phyloP scores from a whole-genome alignment of 64 coral and sea anemone genomes.

The Orbicella faveolata region DNA sequence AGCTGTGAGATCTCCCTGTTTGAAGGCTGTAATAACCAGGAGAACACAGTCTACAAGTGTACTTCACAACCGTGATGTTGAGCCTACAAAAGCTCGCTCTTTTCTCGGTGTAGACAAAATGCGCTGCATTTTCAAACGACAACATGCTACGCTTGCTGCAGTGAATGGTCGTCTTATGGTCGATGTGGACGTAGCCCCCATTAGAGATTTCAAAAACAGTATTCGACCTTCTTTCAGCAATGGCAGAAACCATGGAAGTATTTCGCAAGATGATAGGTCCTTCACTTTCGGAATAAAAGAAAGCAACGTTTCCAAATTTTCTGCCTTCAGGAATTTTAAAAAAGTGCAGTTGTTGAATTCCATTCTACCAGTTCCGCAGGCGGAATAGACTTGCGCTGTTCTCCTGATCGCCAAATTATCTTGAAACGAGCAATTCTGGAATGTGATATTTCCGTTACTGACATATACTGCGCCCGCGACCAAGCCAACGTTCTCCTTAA shows the following conservation, averaged over 20 bases:
- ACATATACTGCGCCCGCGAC: constrained; percentile 5
- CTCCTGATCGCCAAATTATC: constrained; percentile 22
- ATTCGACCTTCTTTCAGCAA: not conserved
- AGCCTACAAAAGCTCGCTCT: not conserved
- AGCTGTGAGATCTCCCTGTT: constrained; percentile 29
- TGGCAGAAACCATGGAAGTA: constrained; percentile 31
- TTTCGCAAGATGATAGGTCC: constrained; percentile 32
- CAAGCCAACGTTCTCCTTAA: constrained; percentile 14
- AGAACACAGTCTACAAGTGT: constrained; percentile 43
- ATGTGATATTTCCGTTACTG: constrained; percentile 21
- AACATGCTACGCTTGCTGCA: constrained; percentile 44
- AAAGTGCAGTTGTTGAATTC: constrained; percentile 37
- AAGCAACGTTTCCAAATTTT: not conserved
- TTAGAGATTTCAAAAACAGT: constrained; percentile 24
- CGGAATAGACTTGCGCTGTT: constrained; percentile 31
- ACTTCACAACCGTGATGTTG: constrained; percentile 35
- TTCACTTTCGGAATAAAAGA: constrained; percentile 36
- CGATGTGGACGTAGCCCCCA: constrained; percentile 37
- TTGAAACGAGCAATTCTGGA: constrained; percentile 48
- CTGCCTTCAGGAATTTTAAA: not conserved
- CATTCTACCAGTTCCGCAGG: constrained; percentile 29
- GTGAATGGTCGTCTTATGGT: constrained; percentile 20
- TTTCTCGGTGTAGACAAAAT: constrained; percentile 11
- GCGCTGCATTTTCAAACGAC: constrained; percentile 28
- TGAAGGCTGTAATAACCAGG: constrained; percentile 66